These are phyloP conservation scores for Pleuronectes platessa DNA, from an alignment of 2,113 vertebrate species.

Conservation along the genomic window DNA sequence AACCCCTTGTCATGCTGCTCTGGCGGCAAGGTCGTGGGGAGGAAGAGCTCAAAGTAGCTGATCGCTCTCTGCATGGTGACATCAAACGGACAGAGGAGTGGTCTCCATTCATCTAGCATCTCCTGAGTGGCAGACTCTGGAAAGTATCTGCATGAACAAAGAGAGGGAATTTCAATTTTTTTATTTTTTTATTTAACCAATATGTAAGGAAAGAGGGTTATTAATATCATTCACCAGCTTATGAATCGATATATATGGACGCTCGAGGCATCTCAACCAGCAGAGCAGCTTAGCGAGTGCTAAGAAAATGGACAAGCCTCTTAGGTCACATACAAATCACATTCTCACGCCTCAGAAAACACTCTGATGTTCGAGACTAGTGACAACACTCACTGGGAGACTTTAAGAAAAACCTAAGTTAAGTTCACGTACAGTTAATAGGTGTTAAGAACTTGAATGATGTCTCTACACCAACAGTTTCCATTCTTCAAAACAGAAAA, in stretches of 20 bases:
- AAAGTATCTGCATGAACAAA: slow-evolving; percentile 88
- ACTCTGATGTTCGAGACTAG: neutral
- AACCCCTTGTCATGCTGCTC: slow-evolving; percentile 94
- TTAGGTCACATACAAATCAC: slow-evolving; percentile 17
- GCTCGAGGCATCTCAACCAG: slow-evolving; percentile 15
- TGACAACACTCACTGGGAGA: neutral
- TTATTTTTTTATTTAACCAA: too few species aligned
- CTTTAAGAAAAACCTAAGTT: neutral
- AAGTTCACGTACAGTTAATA: neutral
- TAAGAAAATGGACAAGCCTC: slow-evolving; percentile 40
- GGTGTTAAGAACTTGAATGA: too few species aligned
- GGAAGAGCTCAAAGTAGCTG: slow-evolving; percentile 96
- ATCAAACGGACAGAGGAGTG: slow-evolving; percentile 97
- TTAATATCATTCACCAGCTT: slow-evolving; percentile 4
- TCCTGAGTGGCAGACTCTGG: slow-evolving; percentile 90
- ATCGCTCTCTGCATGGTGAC: slow-evolving; percentile 99
- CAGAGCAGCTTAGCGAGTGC: slow-evolving; percentile 37
- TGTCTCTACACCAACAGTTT: neutral
- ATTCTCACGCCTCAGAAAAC: slow-evolving; percentile 9
- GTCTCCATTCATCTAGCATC: slow-evolving; percentile 97
- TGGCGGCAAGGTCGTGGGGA: slow-evolving; percentile 95
- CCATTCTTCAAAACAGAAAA: neutral
- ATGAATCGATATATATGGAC: slow-evolving; percentile 14
- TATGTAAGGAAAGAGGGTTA: neutral
- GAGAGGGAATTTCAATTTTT: slow-evolving; percentile 11